Evolutionary conservation across 2,797 vertebrate species (phyloP), one percentile per base, ranked within the genome.

Genomic region (Buceros bicornis): DNA sequence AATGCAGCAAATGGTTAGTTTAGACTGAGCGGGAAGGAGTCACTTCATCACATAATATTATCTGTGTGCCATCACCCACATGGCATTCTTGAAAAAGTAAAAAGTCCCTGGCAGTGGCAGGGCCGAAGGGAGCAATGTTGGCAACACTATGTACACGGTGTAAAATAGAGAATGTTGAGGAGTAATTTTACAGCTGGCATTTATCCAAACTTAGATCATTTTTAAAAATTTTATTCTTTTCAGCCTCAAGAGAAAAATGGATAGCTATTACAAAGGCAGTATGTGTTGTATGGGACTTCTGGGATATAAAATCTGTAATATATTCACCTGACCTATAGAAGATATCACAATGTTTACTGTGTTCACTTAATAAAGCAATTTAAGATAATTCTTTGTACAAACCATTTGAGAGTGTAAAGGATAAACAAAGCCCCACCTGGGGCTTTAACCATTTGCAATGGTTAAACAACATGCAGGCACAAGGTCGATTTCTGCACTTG

Each of bases 1-100:
- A 87, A 45, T 37, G 53, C 70, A 74, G 42, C 25, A 71, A 79
- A n/a, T 10, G 10, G 13, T 25, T 73, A 45, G 15, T 50, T 83
- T 74, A 74, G n/a, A 31, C 54, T 83, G 82, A 86, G 82, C 80
- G 67, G 65, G 57, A 87, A 93, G 61, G 37, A 94, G n/a, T 74
- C 86, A 57, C 88, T 93, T 92, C 69, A 67, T 79, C 35, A 56
- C 42, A 17, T 29, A 80, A 57, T 33, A 48, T 15, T 33, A 61
- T 51, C 26, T 67, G 40, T 13, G 11, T n/a, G 60, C 11, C 5
- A 85, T 85, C 26, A 88, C 22, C 22, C 66, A 16, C 25, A 19
- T 21, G 50, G 13, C 28, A 67, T 58, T 83, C 24, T 90, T 25
- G 72, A 87, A 82, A 51, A 77, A 56, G 7, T 58, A 62, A 82